Evolutionary conservation across 2,113 vertebrate genomes (phyloP), one percentile per base, ranked within the genome.

Genomic region (Clarias batrachus): DNA sequence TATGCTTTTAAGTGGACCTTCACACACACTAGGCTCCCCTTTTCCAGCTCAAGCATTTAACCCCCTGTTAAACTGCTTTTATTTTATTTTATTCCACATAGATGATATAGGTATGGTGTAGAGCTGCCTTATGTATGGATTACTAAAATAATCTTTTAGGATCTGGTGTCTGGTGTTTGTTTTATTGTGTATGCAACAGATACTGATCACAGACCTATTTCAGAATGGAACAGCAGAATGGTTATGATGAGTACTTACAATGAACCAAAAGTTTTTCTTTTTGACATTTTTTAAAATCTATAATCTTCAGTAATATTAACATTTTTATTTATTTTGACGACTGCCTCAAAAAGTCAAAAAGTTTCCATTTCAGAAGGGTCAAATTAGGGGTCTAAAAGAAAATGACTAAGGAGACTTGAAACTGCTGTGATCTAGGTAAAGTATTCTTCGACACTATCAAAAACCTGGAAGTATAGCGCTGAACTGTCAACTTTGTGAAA

Each of bases 121-220:
- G 41, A 79, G 84, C 74, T 85, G 84, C 62, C 60, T 85, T 56
- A 54, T 79, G 62, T 66, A 27, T 86, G 12, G 76, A 80, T 41
- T 54, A 79, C 77, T 86, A 86, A 86, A 86, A 82, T 41, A 71
- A 81, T 74, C 78, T 82, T 73, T 86, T 59, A 82, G 33, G 68
- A 86, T 74, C 5, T 79, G 56, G 73, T 73, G 78, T 74, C 79
- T 82, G 79, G 37, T 41, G 59, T 60, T n/a, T 74, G 12, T 62
- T 54, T 66, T 3, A 33, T 56, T 74, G 56, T 74, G 21, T 27
- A 12, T 56, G 30, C 27, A 68, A 59, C 48, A 68, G 23, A 23
- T 65, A 33, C 23, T 82, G 12, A 56, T 56, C 30, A 52, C 37
- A 3, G 57, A 76, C 19, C 11, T 4, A 2, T 30, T 65, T 27